These are phyloP conservation scores for Heteropelma amictum DNA, from an alignment of 2,888 invertebrate species.

Conservation along the genomic window DNA sequence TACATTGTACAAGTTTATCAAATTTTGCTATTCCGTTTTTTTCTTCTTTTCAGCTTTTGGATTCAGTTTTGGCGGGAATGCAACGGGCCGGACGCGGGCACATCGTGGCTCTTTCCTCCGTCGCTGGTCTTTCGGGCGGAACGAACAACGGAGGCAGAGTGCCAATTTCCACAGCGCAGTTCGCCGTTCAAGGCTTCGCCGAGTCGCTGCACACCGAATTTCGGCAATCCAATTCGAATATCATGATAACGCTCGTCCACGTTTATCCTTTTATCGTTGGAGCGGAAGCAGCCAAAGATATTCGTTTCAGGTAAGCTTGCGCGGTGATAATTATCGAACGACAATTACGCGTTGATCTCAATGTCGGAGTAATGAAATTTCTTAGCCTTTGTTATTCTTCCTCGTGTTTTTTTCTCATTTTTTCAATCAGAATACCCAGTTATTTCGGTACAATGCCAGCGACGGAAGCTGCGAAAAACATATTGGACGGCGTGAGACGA, in stretches of 20 bases:
- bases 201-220: constrained; percentile 83
- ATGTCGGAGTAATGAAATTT: too few species aligned
- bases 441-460: constrained; percentile 84
- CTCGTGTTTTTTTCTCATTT: not conserved
- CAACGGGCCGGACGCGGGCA: constrained; percentile 81
- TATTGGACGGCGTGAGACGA: constrained; percentile 82
- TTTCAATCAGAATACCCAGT: constrained; percentile 84
- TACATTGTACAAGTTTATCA: too few species aligned
- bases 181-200: constrained; percentile 83
- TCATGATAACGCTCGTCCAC: constrained; percentile 82
- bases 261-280: constrained; percentile 83
- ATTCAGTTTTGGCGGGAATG: constrained; percentile 82
- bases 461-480: constrained; percentile 80
- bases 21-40: not conserved
- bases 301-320: constrained; percentile 79
- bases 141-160: constrained; percentile 79
- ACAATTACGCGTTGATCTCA: not conserved
- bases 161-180: constrained; percentile 83
- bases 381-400: too few species aligned
- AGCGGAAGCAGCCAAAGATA: constrained; percentile 79
- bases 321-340: not conserved
- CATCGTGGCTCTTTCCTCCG: constrained; percentile 82
- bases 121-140: constrained; percentile 82
- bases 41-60: constrained; percentile 79
- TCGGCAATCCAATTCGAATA: constrained; percentile 80